Evolutionary conservation across 2,113 vertebrate species (phyloP), one percentile per base, ranked within the genome.

Genomic region (Apistogramma diplotaenia): DNA sequence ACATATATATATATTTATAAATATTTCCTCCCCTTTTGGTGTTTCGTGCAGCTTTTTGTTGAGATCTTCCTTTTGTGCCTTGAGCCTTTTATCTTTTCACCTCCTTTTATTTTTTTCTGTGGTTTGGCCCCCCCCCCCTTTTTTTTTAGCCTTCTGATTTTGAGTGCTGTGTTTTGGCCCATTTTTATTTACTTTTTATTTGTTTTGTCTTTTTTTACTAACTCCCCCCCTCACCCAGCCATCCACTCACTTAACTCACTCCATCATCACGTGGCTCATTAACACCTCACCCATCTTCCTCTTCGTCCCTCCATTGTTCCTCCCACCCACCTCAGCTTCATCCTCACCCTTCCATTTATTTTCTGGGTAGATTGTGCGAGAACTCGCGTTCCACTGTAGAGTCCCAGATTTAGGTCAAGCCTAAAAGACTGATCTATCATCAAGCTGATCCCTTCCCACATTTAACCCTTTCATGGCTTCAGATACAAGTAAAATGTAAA

Each of bases 41-140:
- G 91, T 93, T 93, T 87, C 75, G 89, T 94, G 91, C 88, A 87
- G 85, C 91, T 94, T 90, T 88, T 92, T 85, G 85, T 93, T 93
- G 56, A 77, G 77, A 83, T 71, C 85, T 91, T 88, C 77, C 87
- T 87, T 89, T 89, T 83, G 77, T 92, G 90, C 88, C 89, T 91
- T 91, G 86, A 93, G 82, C 88, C 87, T 85, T 85, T 78, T 49
- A 83, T 85, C 81, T 75, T 82, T 85, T 80, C 61, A 73, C 49
- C 16, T 86, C 4, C 35, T 79, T 73, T 29, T 78, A n/a, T 78
- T 83, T 86, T 87, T 84, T 78, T 71, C 83, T 91, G 86, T 89
- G 84, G 91, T 90, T 92, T 93, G 86, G 81, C 81, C 87, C 83
- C 31, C 31, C 31, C 31, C 31, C 31, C 31, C 31, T 6, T 53